phyloP scores from a whole-genome alignment of 2,113 vertebrate species.

The Salvelinus namaycush region DNA sequence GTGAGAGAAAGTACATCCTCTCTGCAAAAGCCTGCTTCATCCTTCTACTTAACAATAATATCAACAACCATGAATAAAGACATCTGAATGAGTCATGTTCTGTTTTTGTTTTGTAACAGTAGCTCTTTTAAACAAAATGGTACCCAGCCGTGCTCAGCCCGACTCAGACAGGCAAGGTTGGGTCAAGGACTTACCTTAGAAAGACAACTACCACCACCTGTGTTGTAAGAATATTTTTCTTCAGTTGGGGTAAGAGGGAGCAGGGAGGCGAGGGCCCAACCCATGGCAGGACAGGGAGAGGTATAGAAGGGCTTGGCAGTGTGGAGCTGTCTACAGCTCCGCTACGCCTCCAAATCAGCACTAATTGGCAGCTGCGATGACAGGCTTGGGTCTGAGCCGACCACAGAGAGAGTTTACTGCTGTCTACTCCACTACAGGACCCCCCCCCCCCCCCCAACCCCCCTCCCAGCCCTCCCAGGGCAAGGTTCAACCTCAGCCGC shows the following conservation, averaged over 20 bases:
- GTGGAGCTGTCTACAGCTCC: conserved; percentile 39
- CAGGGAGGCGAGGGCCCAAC: background rate
- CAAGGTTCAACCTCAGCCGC: background rate
- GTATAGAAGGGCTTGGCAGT: conserved; percentile 35
- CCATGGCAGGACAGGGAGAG: background rate
- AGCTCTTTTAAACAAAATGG: too few species aligned
- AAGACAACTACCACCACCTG: background rate
- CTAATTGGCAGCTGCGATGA: conserved; percentile 67
- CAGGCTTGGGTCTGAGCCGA: conserved; percentile 46
- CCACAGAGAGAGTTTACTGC: conserved; percentile 38
- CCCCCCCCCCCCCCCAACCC: background rate
- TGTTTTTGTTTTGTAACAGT: too few species aligned
- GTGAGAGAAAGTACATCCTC: conserved; percentile 32
- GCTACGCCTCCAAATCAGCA: conserved; percentile 59
- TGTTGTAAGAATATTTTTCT: background rate
- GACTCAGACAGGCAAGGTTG: too few species aligned
- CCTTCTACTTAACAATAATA: too few species aligned
- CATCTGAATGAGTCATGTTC: too few species aligned
- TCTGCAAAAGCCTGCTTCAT: too few species aligned
- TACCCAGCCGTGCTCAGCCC: too few species aligned
- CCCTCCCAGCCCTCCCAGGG: background rate
- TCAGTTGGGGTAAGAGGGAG: background rate
- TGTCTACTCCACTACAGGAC: conserved; percentile 21
- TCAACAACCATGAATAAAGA: too few species aligned
- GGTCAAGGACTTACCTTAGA: too few species aligned